These are phyloP conservation scores for Kryptolebias ocellatus DNA, from an alignment of 2,797 vertebrate genomes.

Conservation along the genomic window DNA sequence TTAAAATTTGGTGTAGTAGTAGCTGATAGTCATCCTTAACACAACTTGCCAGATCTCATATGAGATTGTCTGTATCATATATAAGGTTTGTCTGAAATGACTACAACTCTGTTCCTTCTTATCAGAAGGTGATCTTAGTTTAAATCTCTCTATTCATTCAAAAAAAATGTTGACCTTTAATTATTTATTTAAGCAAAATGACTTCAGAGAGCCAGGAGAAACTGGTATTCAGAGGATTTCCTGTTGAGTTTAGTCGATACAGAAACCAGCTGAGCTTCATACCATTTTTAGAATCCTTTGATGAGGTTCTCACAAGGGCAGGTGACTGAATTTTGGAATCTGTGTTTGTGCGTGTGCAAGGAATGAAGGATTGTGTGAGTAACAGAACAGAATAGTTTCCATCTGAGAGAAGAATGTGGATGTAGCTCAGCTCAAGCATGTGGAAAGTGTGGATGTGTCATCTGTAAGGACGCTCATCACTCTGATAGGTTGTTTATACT, in stretches of 20 bases:
- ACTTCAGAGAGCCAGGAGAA: not conserved
- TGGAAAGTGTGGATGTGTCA: not conserved
- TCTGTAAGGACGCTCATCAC: not conserved
- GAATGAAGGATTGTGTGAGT: constrained; percentile 40
- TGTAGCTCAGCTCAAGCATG: not conserved
- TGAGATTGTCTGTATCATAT: too few relatives aligned
- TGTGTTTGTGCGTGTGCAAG: constrained; percentile 14
- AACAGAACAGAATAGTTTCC: constrained; percentile 44
- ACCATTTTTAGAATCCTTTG: constrained; percentile 5
- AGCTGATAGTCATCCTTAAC: too few relatives aligned
- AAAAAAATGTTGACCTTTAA: not conserved
- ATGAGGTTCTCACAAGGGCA: constrained; percentile 2
- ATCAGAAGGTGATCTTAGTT: too few relatives aligned
- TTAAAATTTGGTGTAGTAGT: too few relatives aligned
- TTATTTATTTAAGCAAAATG: not conserved
- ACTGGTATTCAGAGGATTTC: not conserved
- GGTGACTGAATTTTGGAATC: constrained; percentile 12
- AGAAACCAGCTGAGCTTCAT: too few relatives aligned
- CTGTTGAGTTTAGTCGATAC: too few relatives aligned
- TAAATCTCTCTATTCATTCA: too few relatives aligned
- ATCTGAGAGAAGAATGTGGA: constrained; percentile 27
- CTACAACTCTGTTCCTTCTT: too few relatives aligned
- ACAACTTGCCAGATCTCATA: too few relatives aligned
- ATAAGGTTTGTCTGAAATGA: too few relatives aligned
- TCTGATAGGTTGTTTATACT: too few relatives aligned